Base-by-base conservation (phyloP, 2,113 vertebrate genomes). In the Suncus etruscus region DNA sequence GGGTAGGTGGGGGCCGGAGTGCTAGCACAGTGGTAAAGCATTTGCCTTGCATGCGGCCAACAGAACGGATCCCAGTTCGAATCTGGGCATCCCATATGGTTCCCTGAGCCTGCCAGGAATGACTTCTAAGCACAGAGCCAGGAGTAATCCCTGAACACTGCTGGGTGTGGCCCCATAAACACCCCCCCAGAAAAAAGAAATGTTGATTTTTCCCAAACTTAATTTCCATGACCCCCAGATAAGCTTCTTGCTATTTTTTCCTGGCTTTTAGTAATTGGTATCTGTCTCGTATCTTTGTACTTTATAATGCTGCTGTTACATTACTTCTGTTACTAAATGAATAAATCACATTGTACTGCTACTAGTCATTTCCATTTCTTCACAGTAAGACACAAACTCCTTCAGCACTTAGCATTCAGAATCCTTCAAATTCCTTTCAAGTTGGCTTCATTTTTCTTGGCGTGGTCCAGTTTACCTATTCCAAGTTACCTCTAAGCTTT, bases 211-310 rank as follows among this genome's bases (percentile, higher is more conserved):
- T 50, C 54, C 47, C 11, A 15, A 66, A 18, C 73, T 86, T 73
- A 18, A 29, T 79, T 78, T 85, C 18, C 32, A 65, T 78, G 32
- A 22, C 16, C 22, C 22, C 27, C 27, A 91, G 27, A 91, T 92
- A 88, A 69, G 24, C 14, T 86, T 66, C 78, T 87, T 91, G 77
- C 27, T 92, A 1, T 58, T 85, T 92, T 88, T 94, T 10, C 45
- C 48, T 83, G 12, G 4, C 22, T 73, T 83, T 11, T 74, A 39
- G 39, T 66, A 54, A 9, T 74, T 11, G 58, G 58, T 22, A 16
- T 1, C 32, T 20, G 22, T 82, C 51, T 70, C 50, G 83, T 65
- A n/a, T 86, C 29, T 61, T 11, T 39, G 8, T 66, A 3, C 18
- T 77, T 89, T 87, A 12, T 7, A 69, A 0, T 76, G 39, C 12